Evolutionary conservation across 2,113 vertebrate species (phyloP), one percentile per base, ranked within the genome.

Genomic region (Nasalis larvatus): DNA sequence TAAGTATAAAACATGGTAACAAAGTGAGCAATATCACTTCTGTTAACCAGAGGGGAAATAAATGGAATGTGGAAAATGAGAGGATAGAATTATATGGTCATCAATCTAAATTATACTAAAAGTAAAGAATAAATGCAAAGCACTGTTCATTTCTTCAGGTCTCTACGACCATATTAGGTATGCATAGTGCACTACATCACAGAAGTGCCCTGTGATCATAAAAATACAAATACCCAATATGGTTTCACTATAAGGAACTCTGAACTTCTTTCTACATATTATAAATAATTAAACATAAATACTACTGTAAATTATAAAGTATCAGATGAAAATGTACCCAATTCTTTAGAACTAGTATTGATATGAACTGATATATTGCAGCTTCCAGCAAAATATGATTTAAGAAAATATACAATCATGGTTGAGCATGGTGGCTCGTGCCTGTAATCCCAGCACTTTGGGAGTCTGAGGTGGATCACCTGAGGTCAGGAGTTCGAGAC

Each of bases 71-170:
- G 40, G 42, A 52, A 89, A 81, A 73, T 86, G 52, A 86, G 35
- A 91, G 20, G n/a, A 45, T 4, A 88, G 6, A 88, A 4, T 12
- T 47, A 49, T 27, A 20, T 6, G 11, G 47, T 76, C 81, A 94
- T 68, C 16, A 56, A 45, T 45, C 14, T 89, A 85, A 87, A 95
- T 85, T 27, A 85, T 45, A 90, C 23, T 37, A 63, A 90, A 88
- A 96, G 74, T 8, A 91, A 86, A 95, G 54, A 35, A 23, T 91
- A 35, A 97, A 69, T 32, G 10, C 45, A 93, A 90, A 93, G 45
- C 23, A 74, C 5, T 68, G 6, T 20, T 45, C 30, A 96, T 86
- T 96, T 86, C 60, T 86, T 96, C 47, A 76, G 27, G 23, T 83
- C 40, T 93, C 47, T 30, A 32, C 5, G 30, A 63, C 60, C 12